phyloP scores from a whole-genome alignment of 2,888 invertebrate genomes.

The Leptopterna dolabrata region DNA sequence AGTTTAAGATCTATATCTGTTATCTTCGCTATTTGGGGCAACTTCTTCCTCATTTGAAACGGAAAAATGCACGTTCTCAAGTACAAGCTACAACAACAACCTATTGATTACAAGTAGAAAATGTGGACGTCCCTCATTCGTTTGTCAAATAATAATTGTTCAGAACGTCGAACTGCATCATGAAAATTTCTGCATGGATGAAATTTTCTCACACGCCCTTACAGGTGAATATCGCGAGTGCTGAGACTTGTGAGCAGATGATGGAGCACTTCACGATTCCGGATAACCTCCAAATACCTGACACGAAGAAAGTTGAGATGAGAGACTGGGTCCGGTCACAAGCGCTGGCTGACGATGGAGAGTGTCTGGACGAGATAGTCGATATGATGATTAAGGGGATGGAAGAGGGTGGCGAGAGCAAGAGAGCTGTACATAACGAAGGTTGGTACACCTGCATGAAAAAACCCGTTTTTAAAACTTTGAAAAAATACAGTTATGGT shows the following conservation, averaged over 20 bases:
- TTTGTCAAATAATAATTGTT: too few species aligned
- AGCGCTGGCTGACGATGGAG: background rate
- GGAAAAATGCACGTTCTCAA: too few species aligned
- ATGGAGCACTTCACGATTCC: constrained; percentile 11
- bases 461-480: too few species aligned
- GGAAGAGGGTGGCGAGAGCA: background rate
- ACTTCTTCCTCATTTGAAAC: too few species aligned
- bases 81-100: too few species aligned
- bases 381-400: constrained; percentile 25
- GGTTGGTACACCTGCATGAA: background rate
- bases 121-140: too few species aligned
- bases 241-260: constrained; percentile 24
- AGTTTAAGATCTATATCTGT: too few species aligned
- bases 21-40: too few species aligned
- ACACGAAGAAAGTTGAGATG: background rate
- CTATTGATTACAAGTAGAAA: too few species aligned
- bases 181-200: background rate
- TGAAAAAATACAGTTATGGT: too few species aligned
- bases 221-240: background rate
- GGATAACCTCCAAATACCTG: background rate
- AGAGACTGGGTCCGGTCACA: background rate
- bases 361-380: constrained; percentile 13
- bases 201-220: background rate
- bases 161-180: too few species aligned
- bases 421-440: background rate